These are phyloP conservation scores for Clunio marinus DNA, from an alignment of 2,888 invertebrate species.

Conservation along the genomic window DNA sequence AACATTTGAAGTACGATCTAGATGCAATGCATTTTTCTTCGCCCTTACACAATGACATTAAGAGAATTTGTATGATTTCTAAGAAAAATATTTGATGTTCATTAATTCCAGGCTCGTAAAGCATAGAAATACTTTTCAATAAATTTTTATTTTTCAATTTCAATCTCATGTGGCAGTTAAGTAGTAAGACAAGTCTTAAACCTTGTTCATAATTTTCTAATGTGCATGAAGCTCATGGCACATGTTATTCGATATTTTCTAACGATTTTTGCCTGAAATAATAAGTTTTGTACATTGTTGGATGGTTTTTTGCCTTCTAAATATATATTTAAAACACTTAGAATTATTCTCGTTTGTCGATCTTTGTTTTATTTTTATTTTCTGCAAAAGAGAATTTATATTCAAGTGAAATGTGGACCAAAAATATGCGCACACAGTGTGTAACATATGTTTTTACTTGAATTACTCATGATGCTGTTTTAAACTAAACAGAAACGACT, in stretches of 20 bases:
- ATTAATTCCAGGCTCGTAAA: slow-evolving; percentile 34
- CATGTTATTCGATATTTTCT: slow-evolving; percentile 12
- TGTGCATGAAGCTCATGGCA: not conserved
- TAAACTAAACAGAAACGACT: slow-evolving; percentile 34
- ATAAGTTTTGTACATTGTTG: not conserved
- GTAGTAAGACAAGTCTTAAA: no score
- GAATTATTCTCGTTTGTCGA: not conserved
- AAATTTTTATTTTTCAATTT: no score
- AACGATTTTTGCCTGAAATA: slow-evolving; percentile 14
- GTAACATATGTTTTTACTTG: slow-evolving; percentile 36
- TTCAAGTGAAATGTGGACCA: not conserved
- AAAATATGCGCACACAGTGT: not conserved
- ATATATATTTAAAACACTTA: not conserved
- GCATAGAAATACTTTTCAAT: no score
- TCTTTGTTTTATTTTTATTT: no score
- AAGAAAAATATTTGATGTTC: slow-evolving; percentile 29
- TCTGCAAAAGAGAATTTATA: not conserved
- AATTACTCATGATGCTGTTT: slow-evolving; percentile 18
- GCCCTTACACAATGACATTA: no score
- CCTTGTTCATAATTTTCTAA: not conserved
- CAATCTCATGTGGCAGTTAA: no score
- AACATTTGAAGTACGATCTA: slow-evolving; percentile 17
- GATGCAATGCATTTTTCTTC: slow-evolving; percentile 20
- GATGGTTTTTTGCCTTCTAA: no score
- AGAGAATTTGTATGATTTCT: slow-evolving; percentile 10